These are phyloP conservation scores for Nixonia krombeini DNA, from an alignment of 1,140 invertebrate species.

Conservation along the genomic window DNA sequence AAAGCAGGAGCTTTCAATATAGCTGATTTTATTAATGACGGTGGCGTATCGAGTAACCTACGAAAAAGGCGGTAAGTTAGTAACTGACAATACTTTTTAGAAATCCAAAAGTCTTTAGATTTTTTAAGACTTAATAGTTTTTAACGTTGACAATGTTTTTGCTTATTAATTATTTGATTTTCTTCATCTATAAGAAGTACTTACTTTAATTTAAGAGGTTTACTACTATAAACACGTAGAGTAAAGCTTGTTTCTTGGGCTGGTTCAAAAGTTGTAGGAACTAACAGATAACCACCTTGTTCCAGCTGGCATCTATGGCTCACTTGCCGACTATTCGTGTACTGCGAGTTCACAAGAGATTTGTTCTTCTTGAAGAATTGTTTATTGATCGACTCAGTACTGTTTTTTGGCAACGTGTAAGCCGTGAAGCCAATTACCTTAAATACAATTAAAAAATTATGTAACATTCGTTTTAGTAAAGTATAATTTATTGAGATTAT, in stretches of 20 bases:
- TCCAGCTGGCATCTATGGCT: conserved; percentile 85
- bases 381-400: conserved; percentile 77
- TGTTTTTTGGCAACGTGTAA: conserved; percentile 84
- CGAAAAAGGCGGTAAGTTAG: conserved; percentile 5
- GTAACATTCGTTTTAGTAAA: not conserved
- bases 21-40: conserved; percentile 80
- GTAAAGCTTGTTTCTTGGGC: conserved; percentile 91
- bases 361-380: conserved; percentile 91
- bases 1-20: conserved; percentile 81
- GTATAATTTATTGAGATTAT: too few relatives aligned
- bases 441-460: conserved; percentile 18
- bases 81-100: conserved; percentile 3
- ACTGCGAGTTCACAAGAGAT: conserved; percentile 90
- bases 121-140: conserved; percentile 3
- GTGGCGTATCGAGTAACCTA: conserved; percentile 82
- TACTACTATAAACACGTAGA: conserved; percentile 84
- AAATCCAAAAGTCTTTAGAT: conserved; percentile 2
- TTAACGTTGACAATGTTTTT: not conserved
- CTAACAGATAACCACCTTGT: conserved; percentile 86
- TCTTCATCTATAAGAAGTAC: too few relatives aligned
- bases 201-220: conserved; percentile 86
- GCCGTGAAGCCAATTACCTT: conserved; percentile 93
- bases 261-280: conserved; percentile 94
- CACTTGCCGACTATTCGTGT: conserved; percentile 92
- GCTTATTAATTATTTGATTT: too few relatives aligned